These are phyloP conservation scores for Fistularia tabacaria DNA, from an alignment of 2,797 vertebrate species.

Conservation along the genomic window DNA sequence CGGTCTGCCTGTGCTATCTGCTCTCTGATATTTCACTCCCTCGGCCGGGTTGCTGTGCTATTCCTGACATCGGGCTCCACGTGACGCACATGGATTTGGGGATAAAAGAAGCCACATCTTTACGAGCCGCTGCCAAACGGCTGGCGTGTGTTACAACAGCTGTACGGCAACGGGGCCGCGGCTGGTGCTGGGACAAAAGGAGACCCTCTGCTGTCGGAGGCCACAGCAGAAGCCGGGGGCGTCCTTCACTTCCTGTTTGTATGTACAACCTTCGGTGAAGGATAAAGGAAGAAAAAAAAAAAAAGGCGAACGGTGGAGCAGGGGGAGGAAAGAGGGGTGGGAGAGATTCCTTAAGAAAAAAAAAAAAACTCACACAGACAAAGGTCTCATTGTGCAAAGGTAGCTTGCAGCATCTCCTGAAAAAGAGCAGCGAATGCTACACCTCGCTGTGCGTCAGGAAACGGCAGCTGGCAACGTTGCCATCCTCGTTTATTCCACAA, in stretches of 20 bases:
- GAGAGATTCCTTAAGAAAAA: background rate
- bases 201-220: conserved; percentile 31
- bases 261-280: conserved; percentile 29
- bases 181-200: conserved; percentile 42
- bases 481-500: background rate
- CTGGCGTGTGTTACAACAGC: conserved; percentile 24
- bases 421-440: conserved; percentile 7
- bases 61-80: conserved; percentile 37
- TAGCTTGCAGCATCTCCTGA: conserved; percentile 26
- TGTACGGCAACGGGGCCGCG: conserved; percentile 28
- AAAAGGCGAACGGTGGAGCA: background rate
- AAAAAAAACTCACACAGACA: conserved; percentile 25
- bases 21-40: too few species aligned
- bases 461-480: background rate
- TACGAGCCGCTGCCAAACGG: conserved; percentile 2
- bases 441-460: conserved; percentile 3
- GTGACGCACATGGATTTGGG: conserved; percentile 37
- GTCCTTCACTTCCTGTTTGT: conserved; percentile 54
- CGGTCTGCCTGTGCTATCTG: too few species aligned
- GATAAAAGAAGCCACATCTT: conserved; percentile 33
- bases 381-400: conserved; percentile 35
- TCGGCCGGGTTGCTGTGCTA: conserved; percentile 24
- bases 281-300: conserved; percentile 19
- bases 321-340: background rate
- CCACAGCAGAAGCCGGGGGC: conserved; percentile 30